Evolutionary conservation across 2,113 vertebrate genomes (phyloP), one percentile per base, ranked within the genome.

Genomic region (Ophthalmolycus amberensis): DNA sequence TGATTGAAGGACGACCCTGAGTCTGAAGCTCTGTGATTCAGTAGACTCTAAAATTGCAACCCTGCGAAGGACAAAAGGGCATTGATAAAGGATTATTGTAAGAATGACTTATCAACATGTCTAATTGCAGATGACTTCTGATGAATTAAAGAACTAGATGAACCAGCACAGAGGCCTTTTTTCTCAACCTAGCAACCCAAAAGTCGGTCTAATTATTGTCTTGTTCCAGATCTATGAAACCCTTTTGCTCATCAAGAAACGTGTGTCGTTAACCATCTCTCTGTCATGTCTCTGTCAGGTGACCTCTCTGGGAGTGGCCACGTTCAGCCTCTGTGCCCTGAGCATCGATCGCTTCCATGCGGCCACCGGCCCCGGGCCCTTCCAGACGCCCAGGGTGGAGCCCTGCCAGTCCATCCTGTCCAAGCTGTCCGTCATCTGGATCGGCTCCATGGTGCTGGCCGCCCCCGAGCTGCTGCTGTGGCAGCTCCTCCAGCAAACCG

Each of bases 291-390:
- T 85, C 79, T 27, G 25, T 42, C 88, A 99, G 98, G 97, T 99
- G 29, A 96, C 96, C 0, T 98, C 97, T 0, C 93, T 99, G 85
- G 98, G 98, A 0, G 96, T 99, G 67, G 97, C 96, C 64, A 99
- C 98, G 25, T 99, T 99, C 93, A 98, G 97, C 86, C 96, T 99
- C 64, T 99, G 98, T 0, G 98, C 98, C 0, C 93, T 99, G 88
- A 97, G 97, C 65, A 99, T 99, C 0, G 98, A 99, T 85, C 96
- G 97, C 37, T 99, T 99, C 93, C 97, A 99, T 0, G 94, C 95
- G 0, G 96, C 97, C 84, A 97, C 97, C 34, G 96, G 95, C 79
- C 94, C 96, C 5, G 94, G 94, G 82, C 91, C 95, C 32, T 59
- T 79, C 0, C 87, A 95, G 92, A n/a, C 27, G 2, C 92, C 95